Evolutionary conservation across 2,113 vertebrate genomes (phyloP).

Genomic region (Lontra canadensis): DNA sequence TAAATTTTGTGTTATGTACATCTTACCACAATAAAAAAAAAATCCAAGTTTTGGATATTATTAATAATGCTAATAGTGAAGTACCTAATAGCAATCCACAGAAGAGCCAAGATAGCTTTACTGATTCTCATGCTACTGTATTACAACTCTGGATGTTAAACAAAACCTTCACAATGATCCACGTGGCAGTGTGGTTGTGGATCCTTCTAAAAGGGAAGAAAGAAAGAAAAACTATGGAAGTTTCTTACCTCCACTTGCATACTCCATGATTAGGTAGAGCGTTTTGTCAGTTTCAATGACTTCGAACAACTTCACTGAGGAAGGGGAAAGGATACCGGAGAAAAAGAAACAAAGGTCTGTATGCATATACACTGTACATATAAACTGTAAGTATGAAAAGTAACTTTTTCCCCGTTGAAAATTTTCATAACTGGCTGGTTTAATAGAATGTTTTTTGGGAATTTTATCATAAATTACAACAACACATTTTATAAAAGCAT

Average conservation of each 20-base stretch:
- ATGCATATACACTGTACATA: neutral
- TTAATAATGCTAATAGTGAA: neutral
- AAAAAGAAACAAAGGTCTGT: slow-evolving; percentile 44
- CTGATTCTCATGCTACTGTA: neutral
- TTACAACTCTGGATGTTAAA: neutral
- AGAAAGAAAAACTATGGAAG: neutral
- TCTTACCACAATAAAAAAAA: slow-evolving; percentile 9
- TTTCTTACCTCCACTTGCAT: slow-evolving; percentile 96
- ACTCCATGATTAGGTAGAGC: slow-evolving; percentile 98
- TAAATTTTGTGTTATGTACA: neutral
- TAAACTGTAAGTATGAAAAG: neutral
- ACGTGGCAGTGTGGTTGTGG: neutral
- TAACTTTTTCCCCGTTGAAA: neutral
- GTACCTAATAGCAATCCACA: neutral
- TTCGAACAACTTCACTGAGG: slow-evolving; percentile 96
- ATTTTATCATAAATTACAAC: neutral
- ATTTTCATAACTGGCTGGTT: neutral
- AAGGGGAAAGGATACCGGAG: slow-evolving; percentile 23
- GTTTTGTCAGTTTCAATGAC: slow-evolving; percentile 98
- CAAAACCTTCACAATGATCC: neutral
- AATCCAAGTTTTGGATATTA: neutral
- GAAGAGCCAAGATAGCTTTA: neutral
- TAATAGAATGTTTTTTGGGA: neutral
- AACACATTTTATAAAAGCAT: neutral
- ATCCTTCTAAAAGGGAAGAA: neutral